Evolutionary conservation across 2,113 vertebrate species (phyloP).

Genomic region (Chinchilla lanigera): DNA sequence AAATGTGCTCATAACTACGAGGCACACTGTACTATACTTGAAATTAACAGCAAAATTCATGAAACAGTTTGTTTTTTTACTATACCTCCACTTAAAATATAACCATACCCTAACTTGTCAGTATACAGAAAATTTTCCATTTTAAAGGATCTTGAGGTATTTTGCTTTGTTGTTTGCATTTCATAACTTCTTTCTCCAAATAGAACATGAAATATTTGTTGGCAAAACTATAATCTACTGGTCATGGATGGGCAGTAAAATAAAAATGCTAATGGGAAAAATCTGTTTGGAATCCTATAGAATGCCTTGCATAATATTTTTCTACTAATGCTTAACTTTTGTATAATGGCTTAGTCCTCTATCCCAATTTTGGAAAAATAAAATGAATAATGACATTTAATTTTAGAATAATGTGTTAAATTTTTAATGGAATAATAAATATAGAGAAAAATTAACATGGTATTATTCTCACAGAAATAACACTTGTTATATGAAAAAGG

Average conservation of each 20-base stretch:
- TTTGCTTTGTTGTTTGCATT: neutral
- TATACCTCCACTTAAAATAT: conserved; percentile 17
- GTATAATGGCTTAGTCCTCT: neutral
- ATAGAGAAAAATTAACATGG: neutral
- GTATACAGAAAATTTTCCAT: neutral
- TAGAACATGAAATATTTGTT: neutral
- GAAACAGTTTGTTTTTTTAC: neutral
- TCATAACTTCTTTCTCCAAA: neutral
- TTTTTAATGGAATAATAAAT: neutral
- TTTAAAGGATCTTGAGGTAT: neutral
- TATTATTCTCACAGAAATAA: neutral
- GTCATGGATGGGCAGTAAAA: neutral
- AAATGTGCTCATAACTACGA: neutral
- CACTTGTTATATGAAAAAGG: neutral
- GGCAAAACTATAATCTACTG: neutral
- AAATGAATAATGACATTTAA: neutral
- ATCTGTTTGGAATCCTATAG: neutral
- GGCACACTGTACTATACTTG: neutral
- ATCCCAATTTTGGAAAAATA: neutral
- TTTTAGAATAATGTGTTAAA: neutral
- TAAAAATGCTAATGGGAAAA: conserved; percentile 10
- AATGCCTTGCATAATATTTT: neutral
- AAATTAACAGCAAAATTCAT: neutral
- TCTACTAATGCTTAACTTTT: neutral
- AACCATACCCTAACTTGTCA: neutral